Evolutionary conservation across 1,140 invertebrate species (phyloP), one percentile per base, ranked within the genome.

Genomic region (Leptestheria dahalacensis): DNA sequence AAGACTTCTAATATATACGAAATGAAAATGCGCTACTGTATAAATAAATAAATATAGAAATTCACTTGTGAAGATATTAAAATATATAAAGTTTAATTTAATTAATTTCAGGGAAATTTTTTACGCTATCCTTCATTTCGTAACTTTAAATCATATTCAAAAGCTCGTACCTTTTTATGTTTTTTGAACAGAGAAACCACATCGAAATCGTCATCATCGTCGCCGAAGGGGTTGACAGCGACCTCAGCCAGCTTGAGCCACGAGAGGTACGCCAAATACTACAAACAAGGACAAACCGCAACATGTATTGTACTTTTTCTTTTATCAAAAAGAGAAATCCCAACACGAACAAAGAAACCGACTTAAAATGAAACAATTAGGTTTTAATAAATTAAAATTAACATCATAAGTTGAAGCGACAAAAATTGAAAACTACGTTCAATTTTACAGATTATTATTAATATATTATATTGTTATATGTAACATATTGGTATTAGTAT

Each of bases 161-260:
- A 18, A 3, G 50, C 50, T 24, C 50, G n/a, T 60, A 46, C 48
- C 41, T 52, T 28, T 11, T 33, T 33, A 29, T 52, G 49, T 18
- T 60, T 60, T 28, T 29, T 49, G 12, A 50, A 60, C 23, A 50
- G 58, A 11, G 18, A 15, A 20, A 50, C 33, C 1, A 60, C 24
- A 26, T 60, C 58, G n/a, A 60, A 60, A 52, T 60, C 58, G n/a
- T 60, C 58, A 9, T 60, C 58, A 28, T 60, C 58, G 21, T 60
- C 58, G n/a, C 58, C 58, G 28, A 60, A 60, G 11, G 58, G 58
- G 41, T 60, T 52, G 28, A 60, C 51, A 3, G 51, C 28, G 18
- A 60, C 51, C 41, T 60, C 58, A 3, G 47, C 58, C 26, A 60
- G 26, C 33, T 60, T 60, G 18, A 60, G 26, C 58, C 58, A 60